Percentiles rank a stretch among this genome's conserved stretches.
Conservation (phyloP, 2,888 invertebrate genomes). For the Brachyptera putata region DNA sequence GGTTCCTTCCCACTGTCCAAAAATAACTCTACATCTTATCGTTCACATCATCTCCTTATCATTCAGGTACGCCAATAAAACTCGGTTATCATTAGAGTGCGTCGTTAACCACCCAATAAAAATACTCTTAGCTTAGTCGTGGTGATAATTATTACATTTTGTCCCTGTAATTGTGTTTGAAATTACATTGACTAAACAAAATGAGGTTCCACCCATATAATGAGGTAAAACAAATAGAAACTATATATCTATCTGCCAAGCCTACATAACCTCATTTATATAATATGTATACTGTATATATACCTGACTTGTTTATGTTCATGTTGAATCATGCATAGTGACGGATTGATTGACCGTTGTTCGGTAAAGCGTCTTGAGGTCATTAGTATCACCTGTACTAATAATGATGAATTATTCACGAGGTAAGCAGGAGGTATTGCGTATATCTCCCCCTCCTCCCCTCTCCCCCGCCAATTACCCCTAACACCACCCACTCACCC, state of each 20-base stretch:
- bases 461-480: background rate
- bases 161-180: too few species aligned
- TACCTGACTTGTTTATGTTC: background rate
- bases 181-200: too few species aligned
- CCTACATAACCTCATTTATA: conserved; percentile 3
- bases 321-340: background rate
- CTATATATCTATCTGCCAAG: too few species aligned
- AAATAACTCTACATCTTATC: too few species aligned
- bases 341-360: background rate
- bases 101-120: too few species aligned
- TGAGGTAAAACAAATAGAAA: conserved; percentile 3
- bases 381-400: background rate
- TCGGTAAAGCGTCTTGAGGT: background rate
- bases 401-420: conserved; percentile 4
- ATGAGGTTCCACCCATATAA: background rate
- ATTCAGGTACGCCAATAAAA: too few species aligned
- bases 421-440: background rate
- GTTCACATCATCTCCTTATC: too few species aligned
- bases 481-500: background rate
- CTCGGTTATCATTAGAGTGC: too few species aligned
- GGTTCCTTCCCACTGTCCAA: too few species aligned
- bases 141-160: too few species aligned
- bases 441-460: background rate
- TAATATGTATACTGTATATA: background rate
- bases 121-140: too few species aligned